Evolutionary conservation across 2,888 invertebrate species (phyloP).

Genomic region (Keiferia lycopersicella): DNA sequence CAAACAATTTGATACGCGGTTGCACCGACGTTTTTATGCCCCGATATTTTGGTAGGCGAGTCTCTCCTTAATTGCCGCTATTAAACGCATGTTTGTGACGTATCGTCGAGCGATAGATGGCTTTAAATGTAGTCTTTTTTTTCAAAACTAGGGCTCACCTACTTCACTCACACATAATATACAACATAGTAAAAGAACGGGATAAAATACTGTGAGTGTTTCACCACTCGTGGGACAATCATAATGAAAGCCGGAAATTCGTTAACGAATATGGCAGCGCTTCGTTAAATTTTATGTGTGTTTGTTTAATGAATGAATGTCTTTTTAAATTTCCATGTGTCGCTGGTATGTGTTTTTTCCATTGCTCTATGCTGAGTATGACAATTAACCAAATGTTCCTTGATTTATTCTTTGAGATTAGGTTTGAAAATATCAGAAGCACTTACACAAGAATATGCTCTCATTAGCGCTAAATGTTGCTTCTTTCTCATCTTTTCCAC

Average conservation of each 20-base stretch:
- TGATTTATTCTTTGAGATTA: neutral
- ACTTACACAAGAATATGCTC: slow-evolving; percentile 21
- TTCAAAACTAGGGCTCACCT: slow-evolving; percentile 31
- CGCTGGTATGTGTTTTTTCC: slow-evolving; percentile 46
- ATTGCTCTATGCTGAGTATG: neutral
- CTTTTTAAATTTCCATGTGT: slow-evolving; percentile 74
- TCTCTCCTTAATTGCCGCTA: slow-evolving; percentile 73
- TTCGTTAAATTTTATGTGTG: slow-evolving; percentile 78
- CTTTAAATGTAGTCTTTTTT: slow-evolving; percentile 44
- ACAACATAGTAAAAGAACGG: slow-evolving; percentile 43
- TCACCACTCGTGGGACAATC: slow-evolving; percentile 56
- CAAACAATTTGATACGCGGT: slow-evolving; percentile 75
- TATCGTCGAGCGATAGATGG: slow-evolving; percentile 68
- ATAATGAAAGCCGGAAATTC: slow-evolving; percentile 75
- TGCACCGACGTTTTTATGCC: slow-evolving; percentile 72
- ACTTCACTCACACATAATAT: slow-evolving; percentile 21
- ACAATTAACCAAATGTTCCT: neutral
- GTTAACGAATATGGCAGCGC: slow-evolving; percentile 75
- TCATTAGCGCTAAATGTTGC: slow-evolving; percentile 41
- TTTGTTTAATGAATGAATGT: slow-evolving; percentile 76
- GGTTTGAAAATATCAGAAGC: slow-evolving; percentile 6
- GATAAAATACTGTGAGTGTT: slow-evolving; percentile 44
- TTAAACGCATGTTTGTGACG: slow-evolving; percentile 71
- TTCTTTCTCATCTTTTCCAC: slow-evolving; percentile 56
- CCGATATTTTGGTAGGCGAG: slow-evolving; percentile 72